phyloP scores from a whole-genome alignment of 1,140 invertebrate genomes.

The Lanistes nyassanus region DNA sequence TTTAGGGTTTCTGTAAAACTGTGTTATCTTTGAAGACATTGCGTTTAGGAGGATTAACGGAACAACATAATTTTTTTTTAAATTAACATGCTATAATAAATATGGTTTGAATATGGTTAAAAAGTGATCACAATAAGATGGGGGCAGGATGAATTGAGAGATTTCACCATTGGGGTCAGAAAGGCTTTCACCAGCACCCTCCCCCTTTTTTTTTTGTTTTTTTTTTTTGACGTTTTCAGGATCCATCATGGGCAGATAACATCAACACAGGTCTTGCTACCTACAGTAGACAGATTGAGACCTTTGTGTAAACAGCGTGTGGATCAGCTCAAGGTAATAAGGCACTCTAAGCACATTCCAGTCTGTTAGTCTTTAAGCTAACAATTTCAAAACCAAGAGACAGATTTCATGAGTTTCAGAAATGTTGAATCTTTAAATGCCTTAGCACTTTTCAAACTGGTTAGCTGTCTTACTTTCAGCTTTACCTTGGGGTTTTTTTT shows the following conservation, averaged over 20 bases:
- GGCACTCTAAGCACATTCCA: neutral
- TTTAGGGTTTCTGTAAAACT: neutral
- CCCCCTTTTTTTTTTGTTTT: neutral
- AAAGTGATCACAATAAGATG: no score
- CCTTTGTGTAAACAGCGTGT: constrained; percentile 72
- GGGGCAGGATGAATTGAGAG: no score
- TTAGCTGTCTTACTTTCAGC: no score
- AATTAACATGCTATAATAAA: no score
- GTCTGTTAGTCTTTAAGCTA: neutral
- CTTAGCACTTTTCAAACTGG: no score
- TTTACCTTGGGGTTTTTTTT: neutral
- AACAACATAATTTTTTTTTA: no score
- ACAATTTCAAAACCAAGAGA: no score
- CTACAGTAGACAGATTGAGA: constrained; percentile 77
- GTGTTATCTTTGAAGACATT: no score
- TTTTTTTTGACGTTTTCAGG: constrained; percentile 52
- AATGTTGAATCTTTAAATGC: no score
- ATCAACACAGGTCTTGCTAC: constrained; percentile 75
- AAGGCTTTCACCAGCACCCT: neutral
- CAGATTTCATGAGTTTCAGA: no score
- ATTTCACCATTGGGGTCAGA: no score
- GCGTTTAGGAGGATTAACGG: no score
- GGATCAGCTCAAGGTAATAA: constrained; percentile 73
- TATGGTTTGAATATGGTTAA: neutral
- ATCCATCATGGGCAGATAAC: constrained; percentile 88